These are phyloP conservation scores for Muscidifurax raptorellus DNA, from an alignment of 1,140 invertebrate species.

Conservation along the genomic window DNA sequence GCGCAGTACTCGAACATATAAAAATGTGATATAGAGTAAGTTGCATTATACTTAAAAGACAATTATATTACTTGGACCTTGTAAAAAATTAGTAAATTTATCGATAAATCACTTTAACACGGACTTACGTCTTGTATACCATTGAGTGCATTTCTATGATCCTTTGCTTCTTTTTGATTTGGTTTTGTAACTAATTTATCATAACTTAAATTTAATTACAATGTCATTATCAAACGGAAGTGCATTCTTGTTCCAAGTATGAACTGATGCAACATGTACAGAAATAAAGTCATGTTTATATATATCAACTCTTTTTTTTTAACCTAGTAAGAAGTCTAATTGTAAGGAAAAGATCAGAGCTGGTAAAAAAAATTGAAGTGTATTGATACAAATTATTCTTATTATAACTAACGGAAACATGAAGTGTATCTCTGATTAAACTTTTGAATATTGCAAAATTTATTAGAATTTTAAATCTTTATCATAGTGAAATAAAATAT, in stretches of 20 bases:
- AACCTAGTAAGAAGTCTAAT: constrained; percentile 29
- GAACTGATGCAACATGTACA: constrained; percentile 37
- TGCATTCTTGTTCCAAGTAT: constrained; percentile 27
- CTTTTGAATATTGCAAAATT: too few relatives aligned
- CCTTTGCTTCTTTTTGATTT: constrained; percentile 15
- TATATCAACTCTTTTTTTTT: constrained; percentile 38
- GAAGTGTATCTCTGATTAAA: background rate
- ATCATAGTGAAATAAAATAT: background rate
- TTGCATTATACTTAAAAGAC: constrained; percentile 14
- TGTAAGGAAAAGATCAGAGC: constrained; percentile 23
- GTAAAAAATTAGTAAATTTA: constrained; percentile 25
- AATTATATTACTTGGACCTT: constrained; percentile 14
- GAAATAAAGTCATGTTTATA: constrained; percentile 34
- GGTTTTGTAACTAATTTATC: constrained; percentile 19
- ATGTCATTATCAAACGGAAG: constrained; percentile 26
- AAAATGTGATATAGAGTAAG: constrained; percentile 31
- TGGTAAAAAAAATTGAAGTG: background rate
- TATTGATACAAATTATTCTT: background rate
- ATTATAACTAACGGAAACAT: background rate
- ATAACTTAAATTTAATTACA: constrained; percentile 23
- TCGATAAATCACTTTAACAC: constrained; percentile 6
- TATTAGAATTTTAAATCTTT: too few relatives aligned
- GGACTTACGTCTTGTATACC: constrained; percentile 12
- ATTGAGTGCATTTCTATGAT: constrained; percentile 23
- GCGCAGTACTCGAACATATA: constrained; percentile 25